phyloP scores from a whole-genome alignment of 2,888 invertebrate genomes.

The Yponomeuta sedellus region DNA sequence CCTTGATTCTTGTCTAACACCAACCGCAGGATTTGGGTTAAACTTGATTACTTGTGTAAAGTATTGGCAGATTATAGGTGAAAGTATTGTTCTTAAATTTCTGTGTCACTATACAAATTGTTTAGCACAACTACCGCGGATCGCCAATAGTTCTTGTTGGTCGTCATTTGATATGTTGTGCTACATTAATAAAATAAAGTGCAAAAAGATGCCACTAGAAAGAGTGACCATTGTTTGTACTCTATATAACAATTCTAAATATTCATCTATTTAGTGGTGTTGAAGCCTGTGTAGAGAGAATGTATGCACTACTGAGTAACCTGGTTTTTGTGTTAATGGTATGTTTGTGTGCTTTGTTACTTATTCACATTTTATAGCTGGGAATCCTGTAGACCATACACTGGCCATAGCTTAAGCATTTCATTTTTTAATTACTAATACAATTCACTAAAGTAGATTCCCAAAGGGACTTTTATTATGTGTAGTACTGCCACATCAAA shows the following conservation, averaged over 20 bases:
- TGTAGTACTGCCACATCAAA: no score
- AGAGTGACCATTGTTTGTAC: slow-evolving; percentile 56
- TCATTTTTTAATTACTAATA: no score
- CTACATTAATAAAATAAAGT: slow-evolving; percentile 45
- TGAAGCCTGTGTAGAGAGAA: background rate
- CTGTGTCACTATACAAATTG: background rate
- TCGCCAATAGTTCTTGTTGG: slow-evolving; percentile 73
- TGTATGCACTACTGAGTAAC: no score
- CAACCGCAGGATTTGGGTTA: no score
- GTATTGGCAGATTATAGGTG: background rate
- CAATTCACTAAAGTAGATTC: no score
- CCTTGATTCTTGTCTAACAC: background rate
- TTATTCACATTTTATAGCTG: no score
- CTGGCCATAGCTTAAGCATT: no score
- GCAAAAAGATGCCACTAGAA: slow-evolving; percentile 47
- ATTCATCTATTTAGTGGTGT: background rate
- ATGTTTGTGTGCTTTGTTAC: no score
- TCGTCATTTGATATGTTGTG: slow-evolving; percentile 71
- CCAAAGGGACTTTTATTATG: no score
- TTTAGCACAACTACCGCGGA: slow-evolving; percentile 67
- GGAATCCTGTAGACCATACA: no score
- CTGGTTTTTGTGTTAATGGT: no score
- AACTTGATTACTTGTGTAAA: background rate
- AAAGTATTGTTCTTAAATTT: slow-evolving; percentile 9
- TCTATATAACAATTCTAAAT: slow-evolving; percentile 38